A percentile compares a stretch with the other conserved stretches of the same genome.
Conservation (phyloP, 2,797 vertebrate species). For the Oreochromis mossambicus region DNA sequence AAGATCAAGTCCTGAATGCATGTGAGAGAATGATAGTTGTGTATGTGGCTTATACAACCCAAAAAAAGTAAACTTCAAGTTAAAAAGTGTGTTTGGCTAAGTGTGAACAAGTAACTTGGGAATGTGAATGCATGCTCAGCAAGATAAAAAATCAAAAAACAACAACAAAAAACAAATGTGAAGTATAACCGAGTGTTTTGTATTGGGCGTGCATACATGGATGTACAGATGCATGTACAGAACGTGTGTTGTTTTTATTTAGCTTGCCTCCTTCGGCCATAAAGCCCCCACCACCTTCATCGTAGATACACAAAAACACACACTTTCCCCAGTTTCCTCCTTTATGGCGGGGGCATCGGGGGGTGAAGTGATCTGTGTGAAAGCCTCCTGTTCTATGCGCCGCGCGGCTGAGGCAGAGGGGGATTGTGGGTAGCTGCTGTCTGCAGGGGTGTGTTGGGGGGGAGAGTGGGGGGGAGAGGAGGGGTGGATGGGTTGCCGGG, state of each 20-base stretch:
- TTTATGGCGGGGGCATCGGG: slow-evolving; percentile 71
- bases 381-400: slow-evolving; percentile 76
- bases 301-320: not conserved
- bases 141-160: not conserved
- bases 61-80: not conserved
- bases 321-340: slow-evolving; percentile 48
- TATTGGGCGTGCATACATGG: not conserved
- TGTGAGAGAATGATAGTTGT: not conserved
- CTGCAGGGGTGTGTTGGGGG: slow-evolving; percentile 57
- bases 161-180: not conserved
- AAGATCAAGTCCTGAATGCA: not conserved
- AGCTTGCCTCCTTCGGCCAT: slow-evolving; percentile 47
- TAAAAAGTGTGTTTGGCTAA: not conserved
- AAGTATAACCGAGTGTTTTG: not conserved
- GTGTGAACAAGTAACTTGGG: not conserved
- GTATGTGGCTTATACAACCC: not conserved
- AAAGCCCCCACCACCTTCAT: not conserved
- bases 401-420: slow-evolving; percentile 68
- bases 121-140: slow-evolving; percentile 5
- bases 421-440: slow-evolving; percentile 79
- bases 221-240: slow-evolving; percentile 1
- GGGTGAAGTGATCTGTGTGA: slow-evolving; percentile 79
- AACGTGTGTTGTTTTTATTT: slow-evolving; percentile 38
- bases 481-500: slow-evolving; percentile 64
- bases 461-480: slow-evolving; percentile 32